These are phyloP conservation scores for Margaritifera margaritifera DNA, from an alignment of 2,888 invertebrate species.

Conservation along the genomic window DNA sequence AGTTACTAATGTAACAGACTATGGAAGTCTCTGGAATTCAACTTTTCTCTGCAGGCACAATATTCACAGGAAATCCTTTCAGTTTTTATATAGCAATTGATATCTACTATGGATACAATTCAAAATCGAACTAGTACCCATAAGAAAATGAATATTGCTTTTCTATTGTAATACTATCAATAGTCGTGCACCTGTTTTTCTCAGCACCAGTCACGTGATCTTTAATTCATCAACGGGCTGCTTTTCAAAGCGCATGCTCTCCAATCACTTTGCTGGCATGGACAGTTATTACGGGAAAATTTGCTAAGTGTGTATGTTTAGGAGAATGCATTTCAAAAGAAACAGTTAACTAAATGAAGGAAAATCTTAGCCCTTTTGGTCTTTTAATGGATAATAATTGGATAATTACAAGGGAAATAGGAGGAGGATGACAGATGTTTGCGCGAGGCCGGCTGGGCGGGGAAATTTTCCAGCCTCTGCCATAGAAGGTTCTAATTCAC, in stretches of 20 bases:
- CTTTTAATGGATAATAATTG: constrained; percentile 32
- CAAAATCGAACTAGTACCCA: constrained; percentile 35
- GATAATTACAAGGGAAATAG: constrained; percentile 30
- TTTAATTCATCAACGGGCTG: constrained; percentile 23
- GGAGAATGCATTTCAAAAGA: constrained; percentile 5
- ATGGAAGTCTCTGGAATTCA: background rate
- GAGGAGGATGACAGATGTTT: constrained; percentile 22
- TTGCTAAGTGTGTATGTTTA: constrained; percentile 6
- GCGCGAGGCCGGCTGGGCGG: too few relatives aligned
- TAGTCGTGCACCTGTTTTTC: constrained; percentile 50
- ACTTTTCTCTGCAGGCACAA: constrained; percentile 2
- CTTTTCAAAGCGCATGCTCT: background rate
- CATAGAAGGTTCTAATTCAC: too few relatives aligned
- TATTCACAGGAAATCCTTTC: background rate
- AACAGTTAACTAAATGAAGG: constrained; percentile 1
- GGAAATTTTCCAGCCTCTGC: too few relatives aligned
- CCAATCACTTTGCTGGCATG: background rate
- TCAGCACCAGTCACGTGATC: constrained; percentile 43
- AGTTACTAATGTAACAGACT: background rate
- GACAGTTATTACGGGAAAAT: too few relatives aligned
- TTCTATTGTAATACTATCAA: constrained; percentile 40
- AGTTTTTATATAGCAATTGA: constrained; percentile 11
- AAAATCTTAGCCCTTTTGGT: constrained; percentile 5
- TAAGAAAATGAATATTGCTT: constrained; percentile 47
- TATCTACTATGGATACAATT: constrained; percentile 22